These are phyloP conservation scores for Spilogale gracilis DNA, from an alignment of 2,113 vertebrate genomes.

Conservation along the genomic window DNA sequence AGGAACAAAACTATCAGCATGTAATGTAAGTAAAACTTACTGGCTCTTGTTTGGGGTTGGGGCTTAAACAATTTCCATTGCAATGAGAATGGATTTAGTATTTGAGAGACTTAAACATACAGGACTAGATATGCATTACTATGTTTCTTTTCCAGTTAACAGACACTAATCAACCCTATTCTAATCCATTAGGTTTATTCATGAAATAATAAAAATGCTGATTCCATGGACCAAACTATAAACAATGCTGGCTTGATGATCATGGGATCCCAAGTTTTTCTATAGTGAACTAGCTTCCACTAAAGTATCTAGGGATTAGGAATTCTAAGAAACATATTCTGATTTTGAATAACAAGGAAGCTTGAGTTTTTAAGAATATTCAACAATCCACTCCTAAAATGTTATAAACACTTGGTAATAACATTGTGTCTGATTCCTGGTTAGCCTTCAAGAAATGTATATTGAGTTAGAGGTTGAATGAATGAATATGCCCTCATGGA, in stretches of 20 bases:
- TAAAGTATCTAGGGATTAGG: constrained; percentile 9
- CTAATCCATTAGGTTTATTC: constrained; percentile 80
- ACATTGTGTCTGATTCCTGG: neutral
- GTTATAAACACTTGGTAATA: neutral
- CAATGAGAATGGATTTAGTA: neutral
- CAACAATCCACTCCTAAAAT: neutral
- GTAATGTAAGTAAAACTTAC: constrained; percentile 69
- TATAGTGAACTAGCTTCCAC: constrained; percentile 50
- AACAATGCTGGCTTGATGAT: constrained; percentile 62
- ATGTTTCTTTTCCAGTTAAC: neutral
- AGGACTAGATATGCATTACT: neutral
- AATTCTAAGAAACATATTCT: constrained; percentile 38
- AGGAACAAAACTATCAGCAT: constrained; percentile 68
- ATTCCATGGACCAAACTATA: constrained; percentile 75
- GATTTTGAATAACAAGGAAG: neutral
- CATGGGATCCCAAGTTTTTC: constrained; percentile 74
- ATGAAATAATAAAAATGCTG: constrained; percentile 69
- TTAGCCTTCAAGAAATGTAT: neutral
- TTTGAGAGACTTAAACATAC: neutral
- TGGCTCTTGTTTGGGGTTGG: neutral
- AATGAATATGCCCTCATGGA: neutral
- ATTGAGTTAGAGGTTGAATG: neutral
- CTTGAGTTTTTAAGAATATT: neutral
- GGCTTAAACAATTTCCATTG: neutral
- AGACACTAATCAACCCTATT: constrained; percentile 60